Conservation (phyloP, 2,888 invertebrate species). For the Nomada ferruginata region DNA sequence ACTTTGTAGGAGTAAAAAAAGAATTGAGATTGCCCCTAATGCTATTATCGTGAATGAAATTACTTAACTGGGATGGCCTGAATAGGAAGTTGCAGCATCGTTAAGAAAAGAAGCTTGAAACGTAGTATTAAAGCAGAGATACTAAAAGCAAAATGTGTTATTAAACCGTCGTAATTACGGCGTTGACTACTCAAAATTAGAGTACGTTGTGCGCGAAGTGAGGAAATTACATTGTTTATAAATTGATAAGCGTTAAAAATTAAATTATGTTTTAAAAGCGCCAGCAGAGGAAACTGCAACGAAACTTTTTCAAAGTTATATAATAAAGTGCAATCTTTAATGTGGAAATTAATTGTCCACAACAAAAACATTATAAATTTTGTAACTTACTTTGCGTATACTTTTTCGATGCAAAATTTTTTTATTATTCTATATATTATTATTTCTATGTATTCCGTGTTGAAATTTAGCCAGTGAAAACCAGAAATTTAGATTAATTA, state of each 20-base stretch:
- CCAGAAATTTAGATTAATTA: too few relatives aligned
- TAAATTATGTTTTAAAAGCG: neutral
- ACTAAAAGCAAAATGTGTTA: constrained; percentile 23
- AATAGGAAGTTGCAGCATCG: constrained; percentile 14
- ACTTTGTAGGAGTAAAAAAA: neutral
- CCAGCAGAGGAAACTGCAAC: neutral
- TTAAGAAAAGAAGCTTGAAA: constrained; percentile 25
- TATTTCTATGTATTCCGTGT: too few relatives aligned
- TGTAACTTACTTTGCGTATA: neutral
- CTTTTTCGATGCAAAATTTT: too few relatives aligned
- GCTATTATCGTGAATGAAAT: constrained; percentile 33
- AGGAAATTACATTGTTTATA: neutral
- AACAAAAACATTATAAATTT: too few relatives aligned
- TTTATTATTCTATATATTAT: too few relatives aligned
- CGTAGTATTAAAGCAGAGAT: constrained; percentile 25
- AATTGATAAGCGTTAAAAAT: neutral
- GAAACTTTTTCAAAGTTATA: neutral
- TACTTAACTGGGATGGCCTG: constrained; percentile 17
- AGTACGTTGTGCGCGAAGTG: neutral
- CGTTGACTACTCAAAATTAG: constrained; percentile 14
- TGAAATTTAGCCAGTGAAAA: too few relatives aligned
- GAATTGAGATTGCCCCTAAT: constrained; percentile 25
- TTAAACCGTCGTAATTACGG: constrained; percentile 21
- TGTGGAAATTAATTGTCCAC: neutral
- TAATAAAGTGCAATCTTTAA: neutral